phyloP scores from a whole-genome alignment of 2,888 invertebrate genomes.

The Dolichomitus sp. region DNA sequence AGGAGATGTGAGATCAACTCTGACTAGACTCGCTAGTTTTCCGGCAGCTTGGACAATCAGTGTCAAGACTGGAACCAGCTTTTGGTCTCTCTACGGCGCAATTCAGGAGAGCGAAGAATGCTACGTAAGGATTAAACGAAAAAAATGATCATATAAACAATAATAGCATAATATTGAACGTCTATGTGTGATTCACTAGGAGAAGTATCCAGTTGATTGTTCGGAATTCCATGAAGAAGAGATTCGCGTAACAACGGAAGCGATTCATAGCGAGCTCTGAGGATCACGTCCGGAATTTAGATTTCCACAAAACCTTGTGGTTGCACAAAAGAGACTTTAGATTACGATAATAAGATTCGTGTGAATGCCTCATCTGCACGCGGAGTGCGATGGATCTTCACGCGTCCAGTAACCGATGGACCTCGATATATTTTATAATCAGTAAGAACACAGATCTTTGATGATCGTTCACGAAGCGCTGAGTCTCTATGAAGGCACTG shows the following conservation, averaged over 20 bases:
- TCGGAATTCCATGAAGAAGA: slow-evolving; percentile 94
- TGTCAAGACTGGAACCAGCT: slow-evolving; percentile 91
- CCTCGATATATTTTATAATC: slow-evolving; percentile 55
- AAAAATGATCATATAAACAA: neutral
- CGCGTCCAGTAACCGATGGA: slow-evolving; percentile 50
- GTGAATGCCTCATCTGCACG: slow-evolving; percentile 14
- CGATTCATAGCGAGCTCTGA: slow-evolving; percentile 93
- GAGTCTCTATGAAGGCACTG: slow-evolving; percentile 8
- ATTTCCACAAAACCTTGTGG: slow-evolving; percentile 36
- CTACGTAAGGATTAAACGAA: slow-evolving; percentile 89
- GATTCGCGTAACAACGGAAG: slow-evolving; percentile 92
- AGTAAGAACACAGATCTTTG: slow-evolving; percentile 46
- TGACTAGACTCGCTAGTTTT: slow-evolving; percentile 92
- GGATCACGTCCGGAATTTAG: slow-evolving; percentile 5
- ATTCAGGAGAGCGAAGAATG: slow-evolving; percentile 91
- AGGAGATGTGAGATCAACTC: slow-evolving; percentile 89
- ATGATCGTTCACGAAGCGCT: slow-evolving; percentile 29
- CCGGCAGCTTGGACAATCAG: slow-evolving; percentile 93
- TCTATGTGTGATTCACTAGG: slow-evolving; percentile 85
- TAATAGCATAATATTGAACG: neutral
- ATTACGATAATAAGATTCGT: slow-evolving; percentile 40
- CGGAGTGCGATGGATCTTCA: slow-evolving; percentile 20
- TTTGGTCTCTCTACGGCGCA: slow-evolving; percentile 93
- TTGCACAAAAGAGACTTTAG: slow-evolving; percentile 45
- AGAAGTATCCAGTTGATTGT: slow-evolving; percentile 91